phyloP scores from a whole-genome alignment of 2,797 vertebrate genomes.

The Amblyopsis hoosieri region DNA sequence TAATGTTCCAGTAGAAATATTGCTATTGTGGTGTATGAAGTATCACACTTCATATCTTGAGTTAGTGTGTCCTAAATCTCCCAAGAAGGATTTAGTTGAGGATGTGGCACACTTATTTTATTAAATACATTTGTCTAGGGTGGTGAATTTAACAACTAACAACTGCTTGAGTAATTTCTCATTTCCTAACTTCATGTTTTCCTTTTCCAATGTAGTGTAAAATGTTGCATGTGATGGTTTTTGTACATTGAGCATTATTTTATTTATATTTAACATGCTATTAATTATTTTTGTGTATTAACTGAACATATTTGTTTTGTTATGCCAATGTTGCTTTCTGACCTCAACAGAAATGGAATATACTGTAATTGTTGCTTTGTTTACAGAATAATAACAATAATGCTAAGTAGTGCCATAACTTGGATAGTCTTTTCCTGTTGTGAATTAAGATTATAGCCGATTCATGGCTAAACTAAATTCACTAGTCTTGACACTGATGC shows the following conservation, averaged over 20 bases:
- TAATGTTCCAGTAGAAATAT: not conserved
- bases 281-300: not conserved
- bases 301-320: slow-evolving; percentile 8
- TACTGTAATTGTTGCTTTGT: not conserved
- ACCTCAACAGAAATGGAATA: slow-evolving; percentile 5
- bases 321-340: not conserved
- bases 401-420: too few species aligned
- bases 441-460: too few species aligned
- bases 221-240: slow-evolving; percentile 17
- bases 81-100: not conserved
- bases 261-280: not conserved
- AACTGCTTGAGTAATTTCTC: slow-evolving; percentile 17
- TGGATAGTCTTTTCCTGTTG: too few species aligned
- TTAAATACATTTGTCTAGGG: slow-evolving; percentile 12
- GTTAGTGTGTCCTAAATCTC: too few species aligned
- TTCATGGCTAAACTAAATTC: too few species aligned
- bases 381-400: too few species aligned
- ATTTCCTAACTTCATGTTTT: slow-evolving; percentile 23
- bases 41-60: too few species aligned
- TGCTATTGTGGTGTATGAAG: not conserved
- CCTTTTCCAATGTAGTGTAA: not conserved
- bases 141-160: slow-evolving; percentile 37
- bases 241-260: not conserved
- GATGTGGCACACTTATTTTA: not conserved
- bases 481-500: too few species aligned